Evolutionary conservation across 2,888 invertebrate species (phyloP).

Genomic region (Myopa tessellatipennis): DNA sequence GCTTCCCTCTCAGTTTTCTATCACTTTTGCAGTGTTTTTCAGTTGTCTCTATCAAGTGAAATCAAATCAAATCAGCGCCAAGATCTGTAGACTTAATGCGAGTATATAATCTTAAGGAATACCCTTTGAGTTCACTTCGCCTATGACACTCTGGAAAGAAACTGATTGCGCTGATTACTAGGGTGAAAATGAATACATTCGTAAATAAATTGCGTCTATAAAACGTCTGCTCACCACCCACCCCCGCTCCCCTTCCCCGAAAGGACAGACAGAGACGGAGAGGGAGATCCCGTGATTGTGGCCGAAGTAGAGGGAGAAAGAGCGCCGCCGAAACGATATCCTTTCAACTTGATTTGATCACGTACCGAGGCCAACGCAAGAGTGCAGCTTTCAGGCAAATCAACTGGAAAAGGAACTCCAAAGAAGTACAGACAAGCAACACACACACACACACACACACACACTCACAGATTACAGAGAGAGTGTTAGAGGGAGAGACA

Average conservation of each 20-base stretch:
- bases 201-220: conserved; percentile 59
- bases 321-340: conserved; percentile 47
- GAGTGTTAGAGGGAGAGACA: neutral
- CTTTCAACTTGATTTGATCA: conserved; percentile 69
- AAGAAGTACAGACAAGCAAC: conserved; percentile 5
- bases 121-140: no score
- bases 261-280: neutral
- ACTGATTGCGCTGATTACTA: conserved; percentile 14
- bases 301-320: neutral
- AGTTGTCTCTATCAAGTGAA: no score
- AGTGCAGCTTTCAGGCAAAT: conserved; percentile 59
- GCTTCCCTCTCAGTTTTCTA: no score
- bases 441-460: neutral
- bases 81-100: neutral
- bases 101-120: neutral
- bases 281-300: neutral
- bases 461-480: neutral
- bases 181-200: conserved; percentile 61
- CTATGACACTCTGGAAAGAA: neutral
- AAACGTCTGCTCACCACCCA: conserved; percentile 41
- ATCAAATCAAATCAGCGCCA: neutral
- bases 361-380: conserved; percentile 60
- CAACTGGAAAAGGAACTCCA: conserved; percentile 48
- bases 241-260: neutral
- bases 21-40: no score